phyloP scores from a whole-genome alignment of 2,113 vertebrate species.

The Gnathonemus longibarbis region DNA sequence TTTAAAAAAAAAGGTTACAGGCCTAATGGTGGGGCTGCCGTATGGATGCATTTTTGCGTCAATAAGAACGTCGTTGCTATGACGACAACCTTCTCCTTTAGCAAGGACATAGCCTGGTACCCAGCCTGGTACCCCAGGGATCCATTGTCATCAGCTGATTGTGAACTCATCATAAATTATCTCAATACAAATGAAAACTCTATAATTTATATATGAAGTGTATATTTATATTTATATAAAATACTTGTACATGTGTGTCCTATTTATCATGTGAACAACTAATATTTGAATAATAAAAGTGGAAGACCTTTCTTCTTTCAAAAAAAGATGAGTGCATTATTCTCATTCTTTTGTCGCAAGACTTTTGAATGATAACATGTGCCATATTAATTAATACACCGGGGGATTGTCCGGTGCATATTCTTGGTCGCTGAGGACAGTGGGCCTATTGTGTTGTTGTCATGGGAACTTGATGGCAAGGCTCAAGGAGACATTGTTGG shows the following conservation, averaged over 20 bases:
- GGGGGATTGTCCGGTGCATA: neutral
- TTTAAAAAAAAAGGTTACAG: neutral
- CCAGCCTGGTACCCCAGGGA: slow-evolving; percentile 44
- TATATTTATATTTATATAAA: neutral
- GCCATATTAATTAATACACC: slow-evolving; percentile 11
- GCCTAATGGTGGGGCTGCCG: neutral
- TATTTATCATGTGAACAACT: neutral
- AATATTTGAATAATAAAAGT: neutral
- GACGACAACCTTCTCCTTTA: slow-evolving; percentile 56
- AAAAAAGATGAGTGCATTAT: neutral
- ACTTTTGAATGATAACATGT: neutral
- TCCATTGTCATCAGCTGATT: slow-evolving; percentile 13
- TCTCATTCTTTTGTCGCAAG: neutral
- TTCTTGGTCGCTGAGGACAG: slow-evolving; percentile 9
- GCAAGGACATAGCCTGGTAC: slow-evolving; percentile 43
- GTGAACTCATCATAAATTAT: neutral
- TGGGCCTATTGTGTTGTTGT: slow-evolving; percentile 27
- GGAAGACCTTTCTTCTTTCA: neutral
- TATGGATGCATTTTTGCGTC: slow-evolving; percentile 19
- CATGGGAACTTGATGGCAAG: slow-evolving; percentile 18
- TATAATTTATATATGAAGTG: neutral
- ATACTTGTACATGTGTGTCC: neutral
- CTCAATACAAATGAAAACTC: neutral
- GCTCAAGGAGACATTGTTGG: slow-evolving; percentile 56
- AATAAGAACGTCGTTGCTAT: slow-evolving; percentile 60